Conservation (phyloP, 2,888 invertebrate genomes). For the Strigamia transsilvanica region DNA sequence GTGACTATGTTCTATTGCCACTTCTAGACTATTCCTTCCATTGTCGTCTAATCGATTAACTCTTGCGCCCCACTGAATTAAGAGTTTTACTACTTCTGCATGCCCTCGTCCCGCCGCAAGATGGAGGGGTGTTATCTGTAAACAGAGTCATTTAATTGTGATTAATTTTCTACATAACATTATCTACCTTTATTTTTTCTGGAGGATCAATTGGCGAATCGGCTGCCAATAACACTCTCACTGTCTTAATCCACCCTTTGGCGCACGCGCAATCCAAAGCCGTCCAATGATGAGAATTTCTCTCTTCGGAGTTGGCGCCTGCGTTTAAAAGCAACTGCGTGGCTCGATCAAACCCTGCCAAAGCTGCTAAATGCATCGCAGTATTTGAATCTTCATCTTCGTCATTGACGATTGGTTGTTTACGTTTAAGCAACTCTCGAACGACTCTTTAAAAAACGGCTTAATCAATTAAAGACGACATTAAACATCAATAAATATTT, state of each 20-base stretch:
- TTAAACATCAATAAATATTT: neutral
- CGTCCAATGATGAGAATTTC: slow-evolving; percentile 66
- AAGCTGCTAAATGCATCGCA: slow-evolving; percentile 64
- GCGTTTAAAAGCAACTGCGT: slow-evolving; percentile 62
- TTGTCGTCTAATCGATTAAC: slow-evolving; percentile 62
- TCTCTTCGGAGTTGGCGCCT: slow-evolving; percentile 65
- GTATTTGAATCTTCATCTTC: slow-evolving; percentile 66
- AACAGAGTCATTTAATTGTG: neutral
- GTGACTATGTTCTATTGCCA: slow-evolving; percentile 64
- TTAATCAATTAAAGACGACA: neutral
- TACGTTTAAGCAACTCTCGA: slow-evolving; percentile 61
- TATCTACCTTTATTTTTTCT: slow-evolving; percentile 63
- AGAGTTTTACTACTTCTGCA: slow-evolving; percentile 62
- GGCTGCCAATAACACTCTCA: slow-evolving; percentile 62
- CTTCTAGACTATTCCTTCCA: slow-evolving; percentile 64
- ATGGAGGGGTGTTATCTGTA: slow-evolving; percentile 66
- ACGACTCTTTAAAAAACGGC: slow-evolving; percentile 61
- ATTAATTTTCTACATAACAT: neutral
- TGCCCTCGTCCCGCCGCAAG: slow-evolving; percentile 64
- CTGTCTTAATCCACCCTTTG: slow-evolving; percentile 63
- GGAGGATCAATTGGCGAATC: slow-evolving; percentile 65
- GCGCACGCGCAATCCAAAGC: slow-evolving; percentile 66
- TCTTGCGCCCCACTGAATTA: slow-evolving; percentile 64
- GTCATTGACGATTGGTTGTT: slow-evolving; percentile 63
- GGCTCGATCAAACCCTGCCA: slow-evolving; percentile 64